A percentile compares a stretch with the other conserved stretches of the same genome.
These are phyloP conservation scores for Tylochromis polylepis DNA, from an alignment of 2,113 vertebrate genomes.

Conservation along the genomic window DNA sequence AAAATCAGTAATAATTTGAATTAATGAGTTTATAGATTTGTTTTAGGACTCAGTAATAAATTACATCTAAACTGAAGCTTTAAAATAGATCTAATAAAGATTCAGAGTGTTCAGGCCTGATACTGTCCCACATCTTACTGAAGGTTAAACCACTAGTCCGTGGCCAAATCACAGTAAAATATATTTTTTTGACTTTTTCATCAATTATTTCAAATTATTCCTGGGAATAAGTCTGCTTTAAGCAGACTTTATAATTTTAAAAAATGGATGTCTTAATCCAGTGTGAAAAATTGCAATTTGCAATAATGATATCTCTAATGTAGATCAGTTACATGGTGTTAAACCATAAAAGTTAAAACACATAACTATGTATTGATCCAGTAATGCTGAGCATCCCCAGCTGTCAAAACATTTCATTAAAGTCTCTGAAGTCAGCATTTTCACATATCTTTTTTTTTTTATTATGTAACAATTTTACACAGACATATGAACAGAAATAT, in stretches of 20 bases:
- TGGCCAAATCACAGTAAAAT: not conserved
- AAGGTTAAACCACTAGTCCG: fast-evolving
- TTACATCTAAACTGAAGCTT: not conserved
- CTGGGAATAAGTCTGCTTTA: not conserved
- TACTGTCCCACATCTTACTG: fast-evolving
- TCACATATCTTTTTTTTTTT: not conserved
- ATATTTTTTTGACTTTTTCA: not conserved
- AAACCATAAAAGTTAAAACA: not conserved
- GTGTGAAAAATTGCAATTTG: not conserved
- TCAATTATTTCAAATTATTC: no score
- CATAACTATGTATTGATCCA: not conserved
- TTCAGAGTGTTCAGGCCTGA: not conserved
- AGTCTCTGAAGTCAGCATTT: not conserved
- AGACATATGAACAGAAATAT: not conserved
- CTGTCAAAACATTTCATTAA: not conserved
- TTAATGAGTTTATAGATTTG: not conserved
- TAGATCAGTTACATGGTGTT: not conserved
- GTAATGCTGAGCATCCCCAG: not conserved
- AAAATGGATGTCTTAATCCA: not conserved
- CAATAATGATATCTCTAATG: not conserved
- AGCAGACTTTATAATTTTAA: not conserved
- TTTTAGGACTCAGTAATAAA: not conserved
- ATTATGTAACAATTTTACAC: not conserved
- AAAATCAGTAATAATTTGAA: not conserved
- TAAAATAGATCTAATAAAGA: not conserved